These are phyloP conservation scores for Argyresthia goedartella DNA, from an alignment of 2,888 invertebrate species.

Conservation along the genomic window DNA sequence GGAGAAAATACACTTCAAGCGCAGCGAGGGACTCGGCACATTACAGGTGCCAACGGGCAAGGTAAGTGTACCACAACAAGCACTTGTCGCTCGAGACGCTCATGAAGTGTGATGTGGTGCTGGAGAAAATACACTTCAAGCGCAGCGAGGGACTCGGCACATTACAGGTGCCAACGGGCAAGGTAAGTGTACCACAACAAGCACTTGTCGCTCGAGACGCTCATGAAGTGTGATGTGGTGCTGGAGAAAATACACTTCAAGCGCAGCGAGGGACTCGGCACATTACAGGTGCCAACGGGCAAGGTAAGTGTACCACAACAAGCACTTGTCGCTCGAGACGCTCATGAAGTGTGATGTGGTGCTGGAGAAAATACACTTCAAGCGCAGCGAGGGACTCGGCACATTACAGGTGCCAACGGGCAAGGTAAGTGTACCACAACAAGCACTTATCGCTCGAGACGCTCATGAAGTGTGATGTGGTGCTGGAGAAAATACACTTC, in stretches of 20 bases:
- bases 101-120: constrained; percentile 92
- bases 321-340: constrained; percentile 90
- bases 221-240: constrained; percentile 94
- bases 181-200: constrained; percentile 75
- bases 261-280: constrained; percentile 72
- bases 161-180: constrained; percentile 45
- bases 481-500: constrained; percentile 88
- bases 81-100: constrained; percentile 91
- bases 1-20: constrained; percentile 86
- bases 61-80: constrained; percentile 75
- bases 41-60: constrained; percentile 48
- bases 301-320: constrained; percentile 73
- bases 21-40: constrained; percentile 72
- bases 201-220: constrained; percentile 88
- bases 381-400: constrained; percentile 74
- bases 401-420: constrained; percentile 45
- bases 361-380: constrained; percentile 87
- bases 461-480: constrained; percentile 92
- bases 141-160: constrained; percentile 73
- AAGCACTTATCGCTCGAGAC: constrained; percentile 92
- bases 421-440: constrained; percentile 71
- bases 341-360: constrained; percentile 94
- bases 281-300: constrained; percentile 45
- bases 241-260: constrained; percentile 89
- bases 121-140: constrained; percentile 88